These are phyloP conservation scores for Helicolenus hilgendorfi DNA, from an alignment of 2,797 vertebrate species.

Conservation along the genomic window DNA sequence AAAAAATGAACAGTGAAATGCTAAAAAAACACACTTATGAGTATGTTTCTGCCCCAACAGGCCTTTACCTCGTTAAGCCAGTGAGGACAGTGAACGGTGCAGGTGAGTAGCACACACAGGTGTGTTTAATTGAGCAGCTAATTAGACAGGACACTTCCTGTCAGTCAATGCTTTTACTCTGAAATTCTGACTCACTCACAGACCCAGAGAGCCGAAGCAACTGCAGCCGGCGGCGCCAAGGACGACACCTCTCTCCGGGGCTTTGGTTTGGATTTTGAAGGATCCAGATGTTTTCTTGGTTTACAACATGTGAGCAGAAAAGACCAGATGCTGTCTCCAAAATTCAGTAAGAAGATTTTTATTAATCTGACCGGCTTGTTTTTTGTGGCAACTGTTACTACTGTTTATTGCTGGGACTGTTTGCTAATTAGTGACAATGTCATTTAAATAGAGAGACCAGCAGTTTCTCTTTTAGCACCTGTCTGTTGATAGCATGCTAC, in stretches of 20 bases:
- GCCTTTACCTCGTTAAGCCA: not conserved
- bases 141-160: not conserved
- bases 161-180: not conserved
- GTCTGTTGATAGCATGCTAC: not conserved
- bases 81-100: not conserved
- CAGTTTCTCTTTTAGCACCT: conserved; percentile 20
- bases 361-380: not conserved
- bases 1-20: not conserved
- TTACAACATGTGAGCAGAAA: not conserved
- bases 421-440: conserved; percentile 20
- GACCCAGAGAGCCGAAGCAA: not conserved
- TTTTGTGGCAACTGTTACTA: not conserved
- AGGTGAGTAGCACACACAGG: not conserved
- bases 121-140: not conserved
- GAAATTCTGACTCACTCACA: not conserved
- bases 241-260: not conserved
- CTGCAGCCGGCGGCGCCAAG: not conserved
- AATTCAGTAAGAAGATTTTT: not conserved
- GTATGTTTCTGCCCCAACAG: not conserved
- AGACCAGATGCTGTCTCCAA: not conserved
- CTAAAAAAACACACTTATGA: not conserved
- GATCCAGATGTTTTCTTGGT: not conserved
- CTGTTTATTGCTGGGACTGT: conserved; percentile 10
- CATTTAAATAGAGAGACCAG: not conserved
- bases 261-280: not conserved